phyloP scores from a whole-genome alignment of 2,113 vertebrate species.

The Heterotis niloticus region DNA sequence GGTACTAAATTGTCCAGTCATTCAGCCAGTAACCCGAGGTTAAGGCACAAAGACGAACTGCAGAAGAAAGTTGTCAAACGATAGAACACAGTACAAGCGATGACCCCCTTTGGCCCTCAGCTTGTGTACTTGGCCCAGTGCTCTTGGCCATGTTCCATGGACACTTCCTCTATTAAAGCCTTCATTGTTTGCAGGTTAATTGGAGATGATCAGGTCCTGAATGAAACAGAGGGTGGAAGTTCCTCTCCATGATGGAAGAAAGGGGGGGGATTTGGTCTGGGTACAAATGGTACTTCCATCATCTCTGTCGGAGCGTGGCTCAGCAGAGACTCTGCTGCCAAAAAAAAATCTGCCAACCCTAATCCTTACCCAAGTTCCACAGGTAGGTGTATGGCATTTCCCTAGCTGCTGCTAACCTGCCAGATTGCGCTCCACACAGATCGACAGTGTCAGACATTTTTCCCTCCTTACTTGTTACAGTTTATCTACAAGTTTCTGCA shows the following conservation, averaged over 20 bases:
- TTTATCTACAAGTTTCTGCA: too few relatives aligned
- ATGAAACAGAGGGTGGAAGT: background rate
- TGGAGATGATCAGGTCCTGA: constrained; percentile 11
- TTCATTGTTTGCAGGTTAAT: constrained; percentile 37
- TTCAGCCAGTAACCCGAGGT: too few relatives aligned
- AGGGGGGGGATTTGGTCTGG: background rate
- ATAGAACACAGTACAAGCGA: background rate
- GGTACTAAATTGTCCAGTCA: too few relatives aligned
- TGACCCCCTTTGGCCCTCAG: background rate
- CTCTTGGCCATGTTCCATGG: background rate
- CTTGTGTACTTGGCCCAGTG: background rate
- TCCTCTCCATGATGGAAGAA: background rate
- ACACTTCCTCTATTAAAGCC: constrained; percentile 32
- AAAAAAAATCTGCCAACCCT: too few relatives aligned
- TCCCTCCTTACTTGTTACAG: too few relatives aligned
- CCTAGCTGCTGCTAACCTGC: background rate
- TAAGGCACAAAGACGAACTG: too few relatives aligned
- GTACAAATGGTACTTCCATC: background rate
- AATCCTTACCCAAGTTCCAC: constrained; percentile 36
- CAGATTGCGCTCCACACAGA: too few relatives aligned
- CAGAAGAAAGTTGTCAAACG: too few relatives aligned
- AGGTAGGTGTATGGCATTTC: constrained; percentile 23
- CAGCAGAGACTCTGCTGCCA: background rate
- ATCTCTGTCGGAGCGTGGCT: background rate
- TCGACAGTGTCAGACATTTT: too few relatives aligned